Base-by-base conservation (phyloP, 2,113 vertebrate species). In the Stigmatopora argus region DNA sequence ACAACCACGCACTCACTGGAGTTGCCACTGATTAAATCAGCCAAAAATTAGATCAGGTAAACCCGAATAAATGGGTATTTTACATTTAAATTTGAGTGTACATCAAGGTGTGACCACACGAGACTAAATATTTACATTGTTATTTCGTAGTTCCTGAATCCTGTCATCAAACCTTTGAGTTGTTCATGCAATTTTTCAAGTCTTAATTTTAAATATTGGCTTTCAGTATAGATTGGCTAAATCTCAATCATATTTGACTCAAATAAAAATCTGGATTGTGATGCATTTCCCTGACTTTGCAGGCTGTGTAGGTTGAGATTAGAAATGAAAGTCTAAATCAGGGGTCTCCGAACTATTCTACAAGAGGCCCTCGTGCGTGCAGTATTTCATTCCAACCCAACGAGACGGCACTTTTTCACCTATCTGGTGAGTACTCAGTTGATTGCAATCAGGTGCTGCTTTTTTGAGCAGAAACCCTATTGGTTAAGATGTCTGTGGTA, bases 1-100 rank as follows among this genome's bases (percentile, higher is more conserved):
- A 83, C 86, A 21, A n/a, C 58, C 13, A 12, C n/a, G 12, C 58
- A 45, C 58, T 21, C 19, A 61, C n/a, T 7, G 2, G 19, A 11
- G 19, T 13, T 17, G 5, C 51, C n/a, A 23, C 5, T 21, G n/a
- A 52, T 31, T 12, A 23, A 11, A 21, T n/a, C 17, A 18, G 2
- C 9, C 9, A 53, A 21, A 21, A 52, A 52, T 3, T 19, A n/a
- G 2, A 21, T 1, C 13, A 12, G 10, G 11, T 55, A 21, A 3
- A 55, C 26, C 14, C 13, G 51, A 4, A 14, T 15, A 56, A 7
- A 15, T 56, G 23, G 23, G 15, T 2, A 13, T 21, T 55, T 26
- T 26, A 55, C 52, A 55, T 56, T 14, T 56, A 56, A 15, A 31
- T 56, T 6, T 5, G 15, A 11, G 21, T n/a, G 11, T 53, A 53